A percentile compares a stretch with the other conserved stretches of the same genome.
Conservation (phyloP, 2,113 vertebrate genomes). For the Nycticorax nycticorax region DNA sequence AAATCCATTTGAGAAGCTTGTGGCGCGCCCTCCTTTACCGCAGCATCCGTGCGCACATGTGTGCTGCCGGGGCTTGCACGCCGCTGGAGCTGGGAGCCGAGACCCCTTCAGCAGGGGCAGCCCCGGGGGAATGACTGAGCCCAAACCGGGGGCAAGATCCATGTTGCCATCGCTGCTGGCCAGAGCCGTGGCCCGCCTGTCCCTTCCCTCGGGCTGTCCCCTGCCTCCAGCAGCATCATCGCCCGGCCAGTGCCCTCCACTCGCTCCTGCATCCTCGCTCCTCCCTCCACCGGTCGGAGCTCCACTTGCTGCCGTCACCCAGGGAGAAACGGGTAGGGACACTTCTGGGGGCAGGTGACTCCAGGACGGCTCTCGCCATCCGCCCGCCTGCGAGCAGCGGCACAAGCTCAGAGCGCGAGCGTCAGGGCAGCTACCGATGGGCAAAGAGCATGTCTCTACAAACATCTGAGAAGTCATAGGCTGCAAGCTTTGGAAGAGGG, state of each 20-base stretch:
- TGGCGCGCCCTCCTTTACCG: too few species aligned
- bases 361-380: background rate
- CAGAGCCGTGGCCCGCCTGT: background rate
- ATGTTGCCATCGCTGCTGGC: background rate
- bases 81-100: background rate
- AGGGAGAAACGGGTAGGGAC: background rate
- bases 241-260: background rate
- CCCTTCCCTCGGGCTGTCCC: background rate
- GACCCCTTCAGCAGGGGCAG: background rate
- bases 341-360: background rate
- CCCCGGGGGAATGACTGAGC: background rate
- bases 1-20: background rate
- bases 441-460: background rate
- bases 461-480: background rate
- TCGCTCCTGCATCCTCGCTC: background rate
- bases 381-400: background rate
- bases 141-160: background rate
- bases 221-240: background rate
- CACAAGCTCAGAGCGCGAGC: background rate
- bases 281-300: background rate
- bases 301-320: background rate
- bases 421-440: accelerated
- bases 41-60: background rate
- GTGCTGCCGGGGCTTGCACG: background rate
- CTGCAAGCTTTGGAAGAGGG: background rate